Base-by-base conservation (phyloP, 2,113 vertebrate genomes). In the Lontra canadensis region DNA sequence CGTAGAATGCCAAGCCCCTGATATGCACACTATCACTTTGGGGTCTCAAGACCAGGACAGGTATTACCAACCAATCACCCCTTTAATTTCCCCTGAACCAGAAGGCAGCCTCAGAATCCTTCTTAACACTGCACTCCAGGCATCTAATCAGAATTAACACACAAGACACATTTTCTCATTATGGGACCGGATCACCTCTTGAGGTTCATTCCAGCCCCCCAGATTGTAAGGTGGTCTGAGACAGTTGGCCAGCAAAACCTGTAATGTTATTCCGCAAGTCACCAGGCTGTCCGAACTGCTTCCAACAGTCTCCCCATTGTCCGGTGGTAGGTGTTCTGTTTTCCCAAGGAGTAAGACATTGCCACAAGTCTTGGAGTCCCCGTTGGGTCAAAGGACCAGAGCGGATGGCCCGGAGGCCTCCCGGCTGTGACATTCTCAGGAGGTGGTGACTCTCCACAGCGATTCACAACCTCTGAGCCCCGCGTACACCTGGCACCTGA, bases 21-120 rank as follows among this genome's bases (percentile, higher is more conserved):
- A 25, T 10, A 76, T 1, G 3, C 21, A 18, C 2, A 17, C 4
- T 2, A 15, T 21, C 18, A 2, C 44, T 67, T 52, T 14, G 25
- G 42, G 29, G 18, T 52, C 34, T 17, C 15, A 49, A 52, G 85
- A 65, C 7, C 39, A 8, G 8, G 13, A 12, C 42, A 94, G 85
- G 47, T 42, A 71, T 57, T 36, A 61, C 39, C 65, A 90, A 81
- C 63, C 92, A 26, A 59, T 42, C 80, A 78, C 5, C 34, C 31
- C 23, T 93, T 57, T 29, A 55, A 88, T 57, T 65, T 88, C 21
- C 69, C 61, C 52, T 52, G 69, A 82, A 65, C 36, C 13, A 87
- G 57, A 93, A 73, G 20, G 49, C 5, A 71, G 59, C 36, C 20
- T 96, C 71, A 36, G 88, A 95, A 90, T 90, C 31, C 25, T 74